Evolutionary conservation across 1,140 invertebrate genomes (phyloP), one percentile per base, ranked within the genome.

Genomic region (Cydia strobilella): DNA sequence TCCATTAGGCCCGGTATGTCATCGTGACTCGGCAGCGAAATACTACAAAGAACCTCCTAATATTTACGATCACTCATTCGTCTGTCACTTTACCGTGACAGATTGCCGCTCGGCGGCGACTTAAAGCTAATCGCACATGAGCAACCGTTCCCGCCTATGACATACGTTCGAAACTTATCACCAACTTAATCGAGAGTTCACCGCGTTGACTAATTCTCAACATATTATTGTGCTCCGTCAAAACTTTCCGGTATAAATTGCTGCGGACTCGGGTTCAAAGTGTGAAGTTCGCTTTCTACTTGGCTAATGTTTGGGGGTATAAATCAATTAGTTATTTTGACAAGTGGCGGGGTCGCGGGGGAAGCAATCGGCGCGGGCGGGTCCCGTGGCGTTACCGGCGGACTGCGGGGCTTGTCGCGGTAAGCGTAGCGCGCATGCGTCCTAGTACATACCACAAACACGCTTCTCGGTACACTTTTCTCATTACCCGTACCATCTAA

Each of bases 291-390:
- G 73, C 71, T 77, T 69, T 65, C 63, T 59, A 59, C 54, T 65
- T 35, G 65, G 65, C 66, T 75, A 74, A 75, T 83, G 79, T 82
- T 84, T 77, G 74, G 74, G 80, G 76, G 48, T 80, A 76, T 84
- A 81, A 86, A 90, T 86, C 85, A 88, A 89, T 90, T 89, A 84
- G 78, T 87, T 88, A 84, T 87, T 87, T 88, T 88, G 87, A 88
- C 82, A 84, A 81, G 77, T 51, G 76, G 78, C 78, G 75, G 71
- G 77, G 74, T 66, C 63, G 75, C 73, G 45, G 82, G 74, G 65
- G 82, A 77, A 77, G 73, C 76, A 73, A 79, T 75, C 75, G 74
- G 79, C 72, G 76, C 77, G 75, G 75, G 65, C 73, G 73, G 73
- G 51, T 74, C 76, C 73, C 77, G 76, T 75, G 76, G 79, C 72